Evolutionary conservation across 64 coral and sea anemone species (phyloP), one percentile per base, ranked within the genome.

Genomic region (Hydrozoanthus tunicans): DNA sequence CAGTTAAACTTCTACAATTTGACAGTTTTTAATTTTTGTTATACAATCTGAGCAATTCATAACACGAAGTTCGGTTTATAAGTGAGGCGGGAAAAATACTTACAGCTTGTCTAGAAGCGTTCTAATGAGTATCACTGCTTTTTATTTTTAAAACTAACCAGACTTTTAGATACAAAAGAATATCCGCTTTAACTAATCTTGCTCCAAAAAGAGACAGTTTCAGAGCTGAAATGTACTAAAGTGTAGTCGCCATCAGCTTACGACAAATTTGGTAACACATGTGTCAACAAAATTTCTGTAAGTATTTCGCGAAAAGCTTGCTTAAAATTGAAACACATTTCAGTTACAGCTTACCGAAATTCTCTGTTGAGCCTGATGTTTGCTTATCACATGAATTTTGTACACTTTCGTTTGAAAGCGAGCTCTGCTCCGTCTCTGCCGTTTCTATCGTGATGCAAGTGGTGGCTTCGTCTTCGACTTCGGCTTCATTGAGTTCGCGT

Each of bases 401-500:
- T 88, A 17, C n/a, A 13, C 59, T 56, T 72, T 55, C 25, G 4
- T 0, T 43, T 58, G 53, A 59, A 61, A 57, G 68, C 14, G 55
- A 88, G n/a, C 13, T 57, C 13, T 72, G 5, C 51, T 75, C 25
- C 6, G 0, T 2, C 32, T 43, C 24, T 6, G 12, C 69, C 23
- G 53, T 51, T 59, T 59, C 24, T 71, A 23, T 86, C 9, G 23
- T 4, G 14, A 25, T 11, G 24, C 10, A 4, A 60, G 84, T 14
- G 7, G 10, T 27, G 13, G 69, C 84, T 60, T 74, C 60, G 5
- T 54, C 84, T 60, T 74, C 60, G 5, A 62, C 59, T 25, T 81
- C 84, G 13, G 67, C 56, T 61, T 74, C 84, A 7, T 88, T 88
- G 10, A 88, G 84, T 59, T 88, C 69, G 14, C 84, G 58, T 59